Percentiles rank a stretch among this genome's conserved stretches.
Evolutionary conservation across 1,140 invertebrate species (phyloP).

Genomic region (Cotesia vestalis): DNA sequence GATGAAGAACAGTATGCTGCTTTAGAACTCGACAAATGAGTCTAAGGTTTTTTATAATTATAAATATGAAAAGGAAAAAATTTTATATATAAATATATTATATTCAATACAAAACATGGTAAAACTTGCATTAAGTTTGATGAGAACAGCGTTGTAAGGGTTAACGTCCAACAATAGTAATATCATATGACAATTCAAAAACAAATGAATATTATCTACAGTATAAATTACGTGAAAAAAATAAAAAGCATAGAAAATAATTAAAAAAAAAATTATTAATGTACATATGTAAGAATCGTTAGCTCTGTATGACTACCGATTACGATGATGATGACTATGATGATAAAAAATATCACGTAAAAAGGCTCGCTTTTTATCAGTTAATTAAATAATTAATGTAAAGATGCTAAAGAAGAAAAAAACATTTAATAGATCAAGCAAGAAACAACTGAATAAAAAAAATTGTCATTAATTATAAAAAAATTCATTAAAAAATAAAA

Average conservation of each 20-base stretch:
- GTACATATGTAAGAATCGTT: constrained; percentile 61
- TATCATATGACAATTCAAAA: no score
- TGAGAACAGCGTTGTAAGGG: background rate
- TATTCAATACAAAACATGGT: constrained; percentile 14
- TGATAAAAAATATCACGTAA: constrained; percentile 24
- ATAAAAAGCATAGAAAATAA: constrained; percentile 1
- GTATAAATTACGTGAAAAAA: background rate
- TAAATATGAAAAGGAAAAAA: background rate
- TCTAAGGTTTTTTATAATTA: background rate
- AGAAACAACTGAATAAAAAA: constrained; percentile 4
- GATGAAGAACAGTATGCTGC: constrained; percentile 83
- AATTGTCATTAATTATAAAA: constrained; percentile 1
- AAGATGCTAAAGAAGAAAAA: constrained; percentile 30
- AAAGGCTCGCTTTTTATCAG: constrained; percentile 37
- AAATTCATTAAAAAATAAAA: constrained; percentile 36
- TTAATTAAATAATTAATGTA: constrained; percentile 27
- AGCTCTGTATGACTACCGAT: constrained; percentile 43
- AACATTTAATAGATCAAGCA: constrained; percentile 30
- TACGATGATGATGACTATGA: no score
- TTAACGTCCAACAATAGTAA: no score
- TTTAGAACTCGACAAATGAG: constrained; percentile 72
- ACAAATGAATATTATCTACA: no score
- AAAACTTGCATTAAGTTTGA: constrained; percentile 5
- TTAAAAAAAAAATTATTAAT: constrained; percentile 31
- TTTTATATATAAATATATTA: no score